Base-by-base conservation (phyloP, 2,888 invertebrate genomes). In the Perithous albicinctus region DNA sequence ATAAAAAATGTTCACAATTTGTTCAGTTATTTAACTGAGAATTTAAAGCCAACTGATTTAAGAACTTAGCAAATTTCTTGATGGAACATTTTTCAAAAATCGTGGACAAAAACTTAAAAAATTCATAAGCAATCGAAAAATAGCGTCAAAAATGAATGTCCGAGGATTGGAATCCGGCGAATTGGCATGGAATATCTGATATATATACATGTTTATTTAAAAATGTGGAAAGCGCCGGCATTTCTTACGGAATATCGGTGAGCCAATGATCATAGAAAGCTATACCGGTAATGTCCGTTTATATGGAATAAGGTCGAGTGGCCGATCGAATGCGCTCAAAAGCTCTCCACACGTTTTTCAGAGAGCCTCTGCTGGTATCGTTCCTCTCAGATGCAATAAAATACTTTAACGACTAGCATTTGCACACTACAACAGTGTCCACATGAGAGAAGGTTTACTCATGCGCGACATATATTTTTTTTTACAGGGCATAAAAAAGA, bases 321-420 rank as follows among this genome's bases (percentile, higher is more conserved):
- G 20, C 20, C 48, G 8, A 48, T 20, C 48, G 20, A 20, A 48
- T 20, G 7, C 20, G 20, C 20, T 48, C 20, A 5, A 54, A 12
- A 54, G 4, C 26, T 26, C 1, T 2, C 12, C 1, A 23, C 23
- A 54, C 54, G 12, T 4, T 54, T 54, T 54, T 54, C 26, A 48
- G 1, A 48, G 20, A 48, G 18, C 46, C 18, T 18, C n/a, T n/a
- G n/a, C n/a, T 20, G 46, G 1, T 26, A 26, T 54, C 8, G 12
- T 12, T 2, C 12, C 23, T 26, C 20, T 54, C 54, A 54, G 54
- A 2, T 26, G 23, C 54, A 54, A 54, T 26, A n/a, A 54, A 54
- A 54, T 26, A 23, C 23, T 26, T 23, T 12, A 54, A 54, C 54
- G 54, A 26, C 26, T 54, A n/a, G 26, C 23, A 54, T 54, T 54